Conservation (phyloP, 2,888 invertebrate species). For the Villa cingulata region DNA sequence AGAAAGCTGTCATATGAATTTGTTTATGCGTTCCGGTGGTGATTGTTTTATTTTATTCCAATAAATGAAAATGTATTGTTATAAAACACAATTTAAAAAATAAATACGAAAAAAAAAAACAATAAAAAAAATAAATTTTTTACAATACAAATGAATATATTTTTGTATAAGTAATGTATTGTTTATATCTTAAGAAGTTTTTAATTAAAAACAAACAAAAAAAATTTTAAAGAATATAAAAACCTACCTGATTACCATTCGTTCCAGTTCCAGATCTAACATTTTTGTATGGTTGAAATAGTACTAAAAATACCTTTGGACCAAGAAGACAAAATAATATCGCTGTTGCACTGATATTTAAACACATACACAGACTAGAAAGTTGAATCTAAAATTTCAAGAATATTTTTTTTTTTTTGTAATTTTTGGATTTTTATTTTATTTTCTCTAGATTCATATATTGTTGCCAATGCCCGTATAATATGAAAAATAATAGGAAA, state of each 20-base stretch:
- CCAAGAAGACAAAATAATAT: conserved; percentile 60
- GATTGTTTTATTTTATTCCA: too few relatives aligned
- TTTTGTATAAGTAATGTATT: too few relatives aligned
- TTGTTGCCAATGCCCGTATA: neutral
- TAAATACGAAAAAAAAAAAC: neutral
- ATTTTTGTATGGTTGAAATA: conserved; percentile 68
- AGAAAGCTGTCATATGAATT: neutral
- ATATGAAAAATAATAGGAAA: conserved; percentile 3
- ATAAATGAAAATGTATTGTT: too few relatives aligned
- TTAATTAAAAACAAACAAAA: too few relatives aligned
- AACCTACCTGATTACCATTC: conserved; percentile 16
- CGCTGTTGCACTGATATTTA: conserved; percentile 62
- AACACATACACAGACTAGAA: conserved; percentile 62
- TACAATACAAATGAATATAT: too few relatives aligned
- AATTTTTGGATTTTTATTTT: neutral
- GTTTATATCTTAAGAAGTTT: too few relatives aligned
- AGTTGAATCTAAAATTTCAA: conserved; percentile 72
- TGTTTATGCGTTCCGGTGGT: too few relatives aligned
- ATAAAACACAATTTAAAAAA: too few relatives aligned
- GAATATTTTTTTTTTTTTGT: too few relatives aligned
- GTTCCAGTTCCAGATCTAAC: conserved; percentile 40
- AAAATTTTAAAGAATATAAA: too few relatives aligned
- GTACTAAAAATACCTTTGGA: conserved; percentile 62
- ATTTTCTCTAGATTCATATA: neutral
- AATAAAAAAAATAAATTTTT: neutral